A percentile compares a stretch with the other conserved stretches of the same genome.
Conservation (phyloP, 2,888 invertebrate species). For the Folsomia manolachei region DNA sequence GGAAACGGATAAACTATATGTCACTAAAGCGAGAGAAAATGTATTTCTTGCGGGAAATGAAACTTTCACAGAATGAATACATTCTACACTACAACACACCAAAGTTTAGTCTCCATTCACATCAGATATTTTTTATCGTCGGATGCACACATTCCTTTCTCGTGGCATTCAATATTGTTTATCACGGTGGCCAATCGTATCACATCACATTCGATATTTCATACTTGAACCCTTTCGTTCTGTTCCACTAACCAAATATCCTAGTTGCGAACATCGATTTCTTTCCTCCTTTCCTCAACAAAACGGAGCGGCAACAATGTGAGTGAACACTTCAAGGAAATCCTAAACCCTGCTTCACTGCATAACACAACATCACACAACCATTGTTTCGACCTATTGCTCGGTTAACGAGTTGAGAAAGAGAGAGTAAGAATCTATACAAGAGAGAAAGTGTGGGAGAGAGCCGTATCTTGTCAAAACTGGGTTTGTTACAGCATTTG, state of each 20-base stretch:
- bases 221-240: background rate
- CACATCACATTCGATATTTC: background rate
- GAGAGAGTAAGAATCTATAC: too few species aligned
- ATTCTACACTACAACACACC: background rate
- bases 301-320: background rate
- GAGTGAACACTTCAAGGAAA: too few species aligned
- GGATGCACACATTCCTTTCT: slow-evolving; percentile 12
- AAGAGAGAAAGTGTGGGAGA: too few species aligned
- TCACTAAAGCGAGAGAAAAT: slow-evolving; percentile 1
- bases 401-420: too few species aligned
- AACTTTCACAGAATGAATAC: background rate
- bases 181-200: background rate
- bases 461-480: too few species aligned
- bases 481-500: too few species aligned
- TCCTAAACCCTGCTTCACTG: too few species aligned
- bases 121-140: slow-evolving; percentile 12
- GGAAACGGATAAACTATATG: slow-evolving; percentile 14
- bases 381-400: too few species aligned
- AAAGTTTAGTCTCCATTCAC: too few species aligned
- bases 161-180: slow-evolving; percentile 5
- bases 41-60: background rate
- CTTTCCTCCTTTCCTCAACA: background rate
- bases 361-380: too few species aligned
- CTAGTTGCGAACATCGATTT: background rate
- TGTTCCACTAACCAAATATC: slow-evolving; percentile 9